Percentiles rank a stretch among this genome's conserved stretches.
These are phyloP conservation scores for Zaprionus gabonicus DNA, from an alignment of 1,140 invertebrate genomes.

Conservation along the genomic window DNA sequence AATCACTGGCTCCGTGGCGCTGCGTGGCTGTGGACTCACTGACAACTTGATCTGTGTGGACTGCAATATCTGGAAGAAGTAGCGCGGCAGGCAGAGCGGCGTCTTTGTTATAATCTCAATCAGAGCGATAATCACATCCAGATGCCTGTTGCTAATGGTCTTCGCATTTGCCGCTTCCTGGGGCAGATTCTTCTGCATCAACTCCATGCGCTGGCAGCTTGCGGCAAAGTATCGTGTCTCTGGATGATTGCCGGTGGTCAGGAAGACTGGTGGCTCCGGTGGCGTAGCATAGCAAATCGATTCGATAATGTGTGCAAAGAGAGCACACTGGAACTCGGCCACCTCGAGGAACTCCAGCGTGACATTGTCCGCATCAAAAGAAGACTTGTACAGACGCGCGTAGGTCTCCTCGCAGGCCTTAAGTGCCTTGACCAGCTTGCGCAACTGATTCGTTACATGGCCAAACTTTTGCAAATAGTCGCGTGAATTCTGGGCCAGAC, in stretches of 20 bases:
- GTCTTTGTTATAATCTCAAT: constrained; percentile 81
- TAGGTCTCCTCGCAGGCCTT: constrained; percentile 91
- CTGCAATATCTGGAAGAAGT: constrained; percentile 95
- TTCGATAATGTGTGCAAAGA: constrained; percentile 81
- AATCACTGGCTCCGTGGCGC: constrained; percentile 90
- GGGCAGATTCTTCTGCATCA: constrained; percentile 74
- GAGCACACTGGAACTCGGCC: constrained; percentile 83
- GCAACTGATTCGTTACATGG: constrained; percentile 91
- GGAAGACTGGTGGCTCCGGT: constrained; percentile 74
- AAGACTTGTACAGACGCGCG: constrained; percentile 93
- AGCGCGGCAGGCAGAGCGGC: constrained; percentile 87
- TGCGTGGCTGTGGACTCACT: constrained; percentile 92
- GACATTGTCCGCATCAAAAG: constrained; percentile 96
- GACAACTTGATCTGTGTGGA: constrained; percentile 92
- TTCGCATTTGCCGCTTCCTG: constrained; percentile 71
- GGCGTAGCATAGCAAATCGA: constrained; percentile 79
- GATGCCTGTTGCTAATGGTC: constrained; percentile 76
- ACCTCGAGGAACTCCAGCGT: constrained; percentile 92
- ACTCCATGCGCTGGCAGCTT: constrained; percentile 72
- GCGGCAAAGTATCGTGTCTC: constrained; percentile 77
- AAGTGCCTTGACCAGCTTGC: constrained; percentile 88
- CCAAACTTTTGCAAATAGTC: constrained; percentile 94
- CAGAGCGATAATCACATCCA: constrained; percentile 77
- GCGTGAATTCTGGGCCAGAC: constrained; percentile 90
- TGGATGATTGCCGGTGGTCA: constrained; percentile 74